These are phyloP conservation scores for Troides helena DNA, from an alignment of 2,888 invertebrate genomes.

Conservation along the genomic window DNA sequence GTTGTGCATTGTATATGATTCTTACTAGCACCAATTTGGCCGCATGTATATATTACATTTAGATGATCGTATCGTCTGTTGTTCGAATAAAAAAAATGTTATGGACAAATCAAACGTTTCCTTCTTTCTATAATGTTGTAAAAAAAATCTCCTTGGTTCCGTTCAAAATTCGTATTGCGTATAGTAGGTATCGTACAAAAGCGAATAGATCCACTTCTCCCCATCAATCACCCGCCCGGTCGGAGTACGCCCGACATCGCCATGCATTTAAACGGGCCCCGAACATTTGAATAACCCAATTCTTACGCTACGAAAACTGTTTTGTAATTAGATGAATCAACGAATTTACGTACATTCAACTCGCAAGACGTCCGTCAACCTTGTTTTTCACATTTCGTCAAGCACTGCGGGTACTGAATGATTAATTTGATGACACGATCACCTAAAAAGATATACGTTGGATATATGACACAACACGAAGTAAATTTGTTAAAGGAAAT, in stretches of 20 bases:
- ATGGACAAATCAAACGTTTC: no score
- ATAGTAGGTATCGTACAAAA: conserved; percentile 18
- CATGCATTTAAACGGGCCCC: conserved; percentile 27
- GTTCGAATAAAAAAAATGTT: neutral
- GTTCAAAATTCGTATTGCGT: conserved; percentile 26
- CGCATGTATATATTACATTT: no score
- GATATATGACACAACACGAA: neutral
- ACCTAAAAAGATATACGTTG: neutral
- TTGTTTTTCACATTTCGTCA: conserved; percentile 1
- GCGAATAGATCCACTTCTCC: conserved; percentile 20
- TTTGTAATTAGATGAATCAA: conserved; percentile 28
- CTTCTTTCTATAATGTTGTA: neutral
- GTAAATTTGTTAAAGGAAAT: no score
- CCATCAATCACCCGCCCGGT: conserved; percentile 27
- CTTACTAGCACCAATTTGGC: no score
- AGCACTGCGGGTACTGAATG: neutral
- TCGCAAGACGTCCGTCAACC: conserved; percentile 1
- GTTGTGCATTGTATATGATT: no score
- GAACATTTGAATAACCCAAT: conserved; percentile 29
- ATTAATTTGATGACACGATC: neutral
- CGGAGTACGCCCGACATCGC: conserved; percentile 12
- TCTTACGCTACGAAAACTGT: conserved; percentile 26
- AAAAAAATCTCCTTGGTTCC: conserved; percentile 17
- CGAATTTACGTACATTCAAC: conserved; percentile 14
- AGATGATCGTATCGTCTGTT: neutral